Evolutionary conservation across 2,888 invertebrate genomes (phyloP), one percentile per base, ranked within the genome.

Genomic region (Athrips mouffetella): DNA sequence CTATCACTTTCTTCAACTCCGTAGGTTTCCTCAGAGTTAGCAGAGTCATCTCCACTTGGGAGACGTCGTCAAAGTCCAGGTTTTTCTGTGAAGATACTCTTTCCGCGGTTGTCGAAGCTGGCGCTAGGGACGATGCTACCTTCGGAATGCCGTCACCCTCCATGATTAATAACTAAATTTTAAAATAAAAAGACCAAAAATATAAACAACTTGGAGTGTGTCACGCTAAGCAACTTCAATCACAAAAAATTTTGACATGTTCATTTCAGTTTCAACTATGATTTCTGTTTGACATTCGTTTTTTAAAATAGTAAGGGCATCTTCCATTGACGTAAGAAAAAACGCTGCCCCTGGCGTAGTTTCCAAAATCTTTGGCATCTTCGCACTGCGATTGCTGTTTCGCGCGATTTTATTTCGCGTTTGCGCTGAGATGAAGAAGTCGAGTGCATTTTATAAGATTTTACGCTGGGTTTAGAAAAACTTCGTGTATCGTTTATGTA

Each of bases 11-110:
- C 61, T 83, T 83, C 59, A 89, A 54, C 10, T 83, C 80, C 0
- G 87, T 88, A 0, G 88, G 88, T 53, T 87, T 88, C 39, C 88
- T 70, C 21, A 88, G 64, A 1, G 82, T 85, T 77, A 89, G 63
- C 54, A 88, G 67, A 4, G 78, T 77, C 31, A 70, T 78, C 40
- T 80, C 75, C 4, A 84, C 65, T 23, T 83, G 70, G 4, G 64
- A 48, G 30, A 74, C 18, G 48, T 79, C 74, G 5, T 82, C 82
- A 25, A 72, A 1, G 3, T 42, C 42, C n/a, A 30, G 2, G 25
- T 40, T 6, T 20, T n/a, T 13, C 7, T n/a, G 1, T 37, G 35
- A 11, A 31, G 15, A 31, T 3, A 4, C 4, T 4, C n/a, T n/a
- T n/a, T 4, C 3, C 13, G 15, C 31, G 11, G 3, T 21, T 2